Base-by-base conservation (phyloP, 2,113 vertebrate genomes). In the Chloroceryle aenea region DNA sequence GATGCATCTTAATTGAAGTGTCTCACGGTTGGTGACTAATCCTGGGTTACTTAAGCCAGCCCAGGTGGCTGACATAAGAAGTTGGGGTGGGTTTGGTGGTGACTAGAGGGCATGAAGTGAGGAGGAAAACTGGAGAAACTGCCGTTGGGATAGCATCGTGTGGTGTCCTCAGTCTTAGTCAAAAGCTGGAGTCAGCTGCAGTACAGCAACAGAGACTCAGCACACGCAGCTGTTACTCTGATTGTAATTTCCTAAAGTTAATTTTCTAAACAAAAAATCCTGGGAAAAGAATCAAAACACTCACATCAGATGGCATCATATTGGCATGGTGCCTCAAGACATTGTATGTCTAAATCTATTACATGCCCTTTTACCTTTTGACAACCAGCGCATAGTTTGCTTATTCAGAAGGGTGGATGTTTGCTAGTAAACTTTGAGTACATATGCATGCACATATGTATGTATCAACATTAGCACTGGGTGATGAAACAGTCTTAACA, bases 191-290 rank as follows among this genome's bases (percentile, higher is more conserved):
- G 25, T 91, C 36, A 30, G 27, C 63, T 76, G 45, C n/a, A 69
- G 5, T 7, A 79, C 42, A 63, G 40, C 16, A 27, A n/a, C 1
- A 7, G 73, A 66, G 25, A 26, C 13, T 55, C 0, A 0, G n/a
- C 7, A 4, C n/a, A 38, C 12, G 58, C 45, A 64, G 43, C 2
- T 56, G 19, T 56, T 68, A 55, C 8, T 87, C 19, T 53, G 19
- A 8, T 30, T 61, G 36, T 61, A 76, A 52, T 72, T 94, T 92
- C 38, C 26, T 80, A 12, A 53, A 48, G 25, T 40, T 75, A 4
- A 20, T 63, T 68, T 82, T 34, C 30, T 61, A 52, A 71, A 34
- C 59, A 67, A 42, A 16, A 21, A 32, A 79, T 29, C 43, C 20
- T 32, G 36, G 12, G 32, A 61, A 40, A 81, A 81, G 40, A 69